A percentile compares a stretch with the other conserved stretches of the same genome.
Evolutionary conservation across 2,797 vertebrate species (phyloP).

Genomic region (Sarcophilus harrisii): DNA sequence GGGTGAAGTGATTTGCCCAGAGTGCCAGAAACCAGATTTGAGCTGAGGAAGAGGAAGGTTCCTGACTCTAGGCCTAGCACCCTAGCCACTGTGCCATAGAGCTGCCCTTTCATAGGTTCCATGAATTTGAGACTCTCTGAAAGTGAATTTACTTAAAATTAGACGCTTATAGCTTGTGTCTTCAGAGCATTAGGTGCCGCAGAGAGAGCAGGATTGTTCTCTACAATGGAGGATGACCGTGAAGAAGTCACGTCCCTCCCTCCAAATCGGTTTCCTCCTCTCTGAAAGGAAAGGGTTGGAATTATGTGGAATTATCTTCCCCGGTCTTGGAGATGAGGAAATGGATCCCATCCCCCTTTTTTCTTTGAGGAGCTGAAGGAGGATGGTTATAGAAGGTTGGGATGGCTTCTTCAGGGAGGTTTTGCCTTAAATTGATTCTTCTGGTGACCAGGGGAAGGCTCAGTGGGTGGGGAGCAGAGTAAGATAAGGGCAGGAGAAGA

Average conservation of each 20-base stretch:
- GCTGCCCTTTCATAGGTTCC: constrained; percentile 4
- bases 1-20: not conserved
- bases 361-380: not conserved
- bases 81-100: not conserved
- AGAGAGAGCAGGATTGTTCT: not conserved
- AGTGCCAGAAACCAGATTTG: not conserved
- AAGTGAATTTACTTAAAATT: constrained; percentile 27
- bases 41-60: not conserved
- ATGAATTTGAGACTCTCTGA: constrained; percentile 7
- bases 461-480: not conserved
- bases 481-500: not conserved
- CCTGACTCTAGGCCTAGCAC: not conserved
- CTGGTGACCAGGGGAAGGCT: not conserved
- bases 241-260: not conserved
- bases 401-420: not conserved
- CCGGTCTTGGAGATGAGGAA: not conserved
- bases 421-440: not conserved
- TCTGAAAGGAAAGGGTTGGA: not conserved
- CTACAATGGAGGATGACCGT: not conserved
- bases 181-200: not conserved
- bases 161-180: not conserved
- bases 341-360: not conserved
- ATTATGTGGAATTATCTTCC: not conserved
- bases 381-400: not conserved
- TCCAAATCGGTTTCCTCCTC: not conserved